Base-by-base conservation (phyloP, 2,888 invertebrate species). In the Parnassius glacialis region DNA sequence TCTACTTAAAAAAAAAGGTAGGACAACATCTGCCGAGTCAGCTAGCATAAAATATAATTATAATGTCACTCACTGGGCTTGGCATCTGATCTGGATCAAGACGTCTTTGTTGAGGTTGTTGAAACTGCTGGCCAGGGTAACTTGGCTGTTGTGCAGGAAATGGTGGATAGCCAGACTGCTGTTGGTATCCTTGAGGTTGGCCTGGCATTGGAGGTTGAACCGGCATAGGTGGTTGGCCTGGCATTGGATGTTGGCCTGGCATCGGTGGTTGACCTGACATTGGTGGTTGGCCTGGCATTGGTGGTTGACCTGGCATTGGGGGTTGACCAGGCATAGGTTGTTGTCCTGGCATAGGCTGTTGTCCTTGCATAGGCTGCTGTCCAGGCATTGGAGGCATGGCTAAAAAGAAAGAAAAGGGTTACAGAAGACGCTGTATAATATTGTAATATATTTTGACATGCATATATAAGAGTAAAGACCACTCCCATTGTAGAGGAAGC, bases 41-140 rank as follows among this genome's bases (percentile, higher is more conserved):
- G 34, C 34, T 34, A 34, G 34, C 3, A 34, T 5, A 11, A 43
- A 43, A 11, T 11, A 43, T 43, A 43, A 9, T 11, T 11, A 43
- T 10, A 10, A 43, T 43, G 43, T 25, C 11, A 45, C 42, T 48
- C 10, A 57, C 56, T n/a, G 51, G 47, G 44, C 50, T 58, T 3
- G 54, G 59, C 97, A 98, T 98, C 80, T 96, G 97, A 81, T 99
- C 98, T 12, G 98, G 98, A 90, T 99, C 97, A n/a, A 98, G 92
- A 62, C 95, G 90, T 75, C 93, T 94, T 69, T 90, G 84, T 68
- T 88, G 92, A 70, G 93, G 94, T 65, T 77, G 91, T 65, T 92
- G 92, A 66, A 83, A 84, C 66, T 90, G 83, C 64, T 77, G 84
- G 0, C 79, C 83, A 2, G 87, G 84, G 71, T 85, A 87, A 16